These are phyloP conservation scores for Alaudala cheleensis DNA, from an alignment of 2,113 vertebrate genomes.

Conservation along the genomic window DNA sequence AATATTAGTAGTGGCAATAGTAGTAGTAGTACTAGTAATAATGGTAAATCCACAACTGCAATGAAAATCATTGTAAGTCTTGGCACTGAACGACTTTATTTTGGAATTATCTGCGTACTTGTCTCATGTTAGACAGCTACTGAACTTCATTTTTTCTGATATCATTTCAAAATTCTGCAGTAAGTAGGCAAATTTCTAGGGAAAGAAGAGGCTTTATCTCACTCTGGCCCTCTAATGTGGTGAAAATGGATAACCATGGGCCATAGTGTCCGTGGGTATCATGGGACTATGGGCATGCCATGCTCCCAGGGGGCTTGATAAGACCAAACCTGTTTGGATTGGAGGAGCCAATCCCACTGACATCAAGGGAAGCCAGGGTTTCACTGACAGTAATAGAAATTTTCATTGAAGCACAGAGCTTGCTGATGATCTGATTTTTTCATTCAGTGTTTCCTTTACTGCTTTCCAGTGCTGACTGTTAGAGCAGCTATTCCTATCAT, in stretches of 20 bases:
- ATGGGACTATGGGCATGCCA: background rate
- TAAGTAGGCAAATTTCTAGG: background rate
- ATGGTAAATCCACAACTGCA: background rate
- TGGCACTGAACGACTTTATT: background rate
- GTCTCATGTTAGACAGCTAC: background rate
- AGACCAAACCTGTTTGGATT: background rate
- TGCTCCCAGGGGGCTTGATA: background rate
- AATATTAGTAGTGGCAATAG: background rate
- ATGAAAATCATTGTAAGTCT: background rate
- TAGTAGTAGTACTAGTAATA: background rate
- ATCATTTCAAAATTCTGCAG: background rate
- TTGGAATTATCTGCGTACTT: background rate
- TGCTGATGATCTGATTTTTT: background rate
- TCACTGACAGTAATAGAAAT: background rate
- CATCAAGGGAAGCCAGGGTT: background rate
- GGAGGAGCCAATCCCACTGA: background rate
- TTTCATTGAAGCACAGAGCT: background rate
- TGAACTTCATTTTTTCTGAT: background rate
- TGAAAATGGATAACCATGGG: background rate
- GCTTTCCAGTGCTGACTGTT: slow-evolving; percentile 83
- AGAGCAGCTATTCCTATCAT: slow-evolving; percentile 88
- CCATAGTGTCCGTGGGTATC: background rate
- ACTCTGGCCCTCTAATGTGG: background rate
- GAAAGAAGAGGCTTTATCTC: background rate
- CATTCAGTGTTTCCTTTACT: background rate